phyloP scores from a whole-genome alignment of 2,888 invertebrate genomes.

The Vannuccia rotundouncinata region DNA sequence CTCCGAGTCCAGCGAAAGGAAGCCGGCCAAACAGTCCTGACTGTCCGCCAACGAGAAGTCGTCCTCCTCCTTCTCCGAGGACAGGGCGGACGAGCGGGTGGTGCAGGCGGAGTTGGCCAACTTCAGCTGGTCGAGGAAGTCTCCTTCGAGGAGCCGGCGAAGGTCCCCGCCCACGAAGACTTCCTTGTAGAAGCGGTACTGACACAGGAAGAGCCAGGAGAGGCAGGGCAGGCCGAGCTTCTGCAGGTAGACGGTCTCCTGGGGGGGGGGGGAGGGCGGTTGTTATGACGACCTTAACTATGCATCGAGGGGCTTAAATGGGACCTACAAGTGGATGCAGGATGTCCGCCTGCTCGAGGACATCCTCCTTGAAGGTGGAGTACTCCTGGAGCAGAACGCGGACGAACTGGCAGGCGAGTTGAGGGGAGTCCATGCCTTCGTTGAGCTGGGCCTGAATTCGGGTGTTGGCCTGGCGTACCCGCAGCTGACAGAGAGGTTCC shows the following conservation, averaged over 20 bases:
- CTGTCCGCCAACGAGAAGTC: too few species aligned
- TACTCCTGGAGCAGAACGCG: not conserved
- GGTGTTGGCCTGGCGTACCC: constrained; percentile 1
- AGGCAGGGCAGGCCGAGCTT: not conserved
- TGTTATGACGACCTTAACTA: too few species aligned
- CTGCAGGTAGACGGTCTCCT: not conserved
- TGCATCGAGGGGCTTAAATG: too few species aligned
- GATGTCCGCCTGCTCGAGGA: not conserved
- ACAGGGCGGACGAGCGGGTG: not conserved
- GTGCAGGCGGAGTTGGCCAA: not conserved
- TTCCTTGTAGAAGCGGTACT: not conserved
- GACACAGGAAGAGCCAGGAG: not conserved
- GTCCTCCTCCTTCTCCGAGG: too few species aligned
- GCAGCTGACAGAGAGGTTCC: constrained; percentile 4
- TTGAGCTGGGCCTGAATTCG: not conserved
- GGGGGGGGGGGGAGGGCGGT: too few species aligned
- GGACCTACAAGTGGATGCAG: not conserved
- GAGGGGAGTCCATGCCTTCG: not conserved
- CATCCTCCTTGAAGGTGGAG: not conserved
- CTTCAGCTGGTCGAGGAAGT: not conserved
- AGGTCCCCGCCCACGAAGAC: not conserved
- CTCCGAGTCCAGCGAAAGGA: not conserved
- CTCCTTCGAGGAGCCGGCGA: not conserved
- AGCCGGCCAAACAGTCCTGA: not conserved
- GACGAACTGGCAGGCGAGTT: not conserved